Percentiles rank a stretch among this genome's conserved stretches.
Evolutionary conservation across 2,113 vertebrate genomes (phyloP).

Genomic region (Daubentonia madagascariensis): DNA sequence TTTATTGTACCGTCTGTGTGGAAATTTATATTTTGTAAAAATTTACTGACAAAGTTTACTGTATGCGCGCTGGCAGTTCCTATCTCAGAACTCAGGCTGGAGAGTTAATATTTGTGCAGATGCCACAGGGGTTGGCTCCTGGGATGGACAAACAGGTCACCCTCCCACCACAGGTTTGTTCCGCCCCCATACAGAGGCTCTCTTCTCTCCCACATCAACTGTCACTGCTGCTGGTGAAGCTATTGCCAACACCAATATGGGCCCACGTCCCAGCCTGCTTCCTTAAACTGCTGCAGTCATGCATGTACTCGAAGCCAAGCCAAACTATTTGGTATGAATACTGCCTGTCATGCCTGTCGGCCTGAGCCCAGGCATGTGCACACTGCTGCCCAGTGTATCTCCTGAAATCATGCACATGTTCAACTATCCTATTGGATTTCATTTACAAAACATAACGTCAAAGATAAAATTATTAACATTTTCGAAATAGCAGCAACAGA

Average conservation of each 20-base stretch:
- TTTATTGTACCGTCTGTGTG: neutral
- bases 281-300: neutral
- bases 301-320: neutral
- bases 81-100: neutral
- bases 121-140: neutral
- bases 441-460: neutral
- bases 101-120: neutral
- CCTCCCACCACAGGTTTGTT: neutral
- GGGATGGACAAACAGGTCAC: neutral
- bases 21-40: neutral
- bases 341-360: neutral
- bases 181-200: neutral
- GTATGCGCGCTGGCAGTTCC: neutral
- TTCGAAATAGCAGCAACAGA: neutral
- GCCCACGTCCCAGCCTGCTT: neutral
- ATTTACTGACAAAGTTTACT: neutral
- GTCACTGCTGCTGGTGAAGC: neutral
- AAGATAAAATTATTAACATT: neutral
- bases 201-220: neutral
- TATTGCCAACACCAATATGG: neutral
- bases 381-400: neutral
- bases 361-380: neutral
- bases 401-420: neutral
- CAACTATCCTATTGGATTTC: neutral
- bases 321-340: neutral